Percentiles rank a stretch among this genome's conserved stretches.
These are phyloP conservation scores for Meleagris gallopavo DNA, from an alignment of 2,113 vertebrate species.

Conservation along the genomic window DNA sequence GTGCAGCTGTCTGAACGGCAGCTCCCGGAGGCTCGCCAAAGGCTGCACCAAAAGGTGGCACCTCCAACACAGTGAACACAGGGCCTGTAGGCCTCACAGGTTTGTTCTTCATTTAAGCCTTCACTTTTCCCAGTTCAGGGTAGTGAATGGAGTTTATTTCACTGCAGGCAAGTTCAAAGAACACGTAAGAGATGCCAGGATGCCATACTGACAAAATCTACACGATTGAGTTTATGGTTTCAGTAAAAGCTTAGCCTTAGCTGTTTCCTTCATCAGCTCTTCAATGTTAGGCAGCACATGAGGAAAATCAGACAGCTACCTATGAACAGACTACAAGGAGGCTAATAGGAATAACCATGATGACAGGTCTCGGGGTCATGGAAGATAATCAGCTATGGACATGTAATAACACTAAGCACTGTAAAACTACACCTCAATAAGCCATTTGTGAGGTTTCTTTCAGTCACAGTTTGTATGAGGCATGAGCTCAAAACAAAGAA, in stretches of 20 bases:
- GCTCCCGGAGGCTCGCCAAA: background rate
- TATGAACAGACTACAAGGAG: background rate
- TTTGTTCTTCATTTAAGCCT: background rate
- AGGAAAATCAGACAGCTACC: background rate
- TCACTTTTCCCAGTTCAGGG: background rate
- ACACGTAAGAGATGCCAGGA: background rate
- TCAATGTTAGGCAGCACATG: background rate
- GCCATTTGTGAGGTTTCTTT: background rate
- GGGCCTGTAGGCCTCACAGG: background rate
- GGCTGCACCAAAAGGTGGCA: background rate
- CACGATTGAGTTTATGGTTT: background rate
- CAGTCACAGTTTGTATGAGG: background rate
- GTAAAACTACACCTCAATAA: background rate
- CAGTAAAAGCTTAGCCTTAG: constrained; percentile 48
- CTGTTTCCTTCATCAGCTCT: constrained; percentile 39
- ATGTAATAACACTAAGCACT: background rate
- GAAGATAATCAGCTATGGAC: background rate
- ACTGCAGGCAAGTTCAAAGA: background rate
- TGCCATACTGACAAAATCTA: background rate
- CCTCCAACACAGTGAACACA: background rate
- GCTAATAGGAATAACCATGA: background rate
- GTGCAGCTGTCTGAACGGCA: background rate
- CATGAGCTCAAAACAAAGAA: background rate
- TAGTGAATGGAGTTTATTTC: background rate
- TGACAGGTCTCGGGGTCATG: background rate